phyloP scores from a whole-genome alignment of 2,888 invertebrate genomes.

The Carabus problematicus region DNA sequence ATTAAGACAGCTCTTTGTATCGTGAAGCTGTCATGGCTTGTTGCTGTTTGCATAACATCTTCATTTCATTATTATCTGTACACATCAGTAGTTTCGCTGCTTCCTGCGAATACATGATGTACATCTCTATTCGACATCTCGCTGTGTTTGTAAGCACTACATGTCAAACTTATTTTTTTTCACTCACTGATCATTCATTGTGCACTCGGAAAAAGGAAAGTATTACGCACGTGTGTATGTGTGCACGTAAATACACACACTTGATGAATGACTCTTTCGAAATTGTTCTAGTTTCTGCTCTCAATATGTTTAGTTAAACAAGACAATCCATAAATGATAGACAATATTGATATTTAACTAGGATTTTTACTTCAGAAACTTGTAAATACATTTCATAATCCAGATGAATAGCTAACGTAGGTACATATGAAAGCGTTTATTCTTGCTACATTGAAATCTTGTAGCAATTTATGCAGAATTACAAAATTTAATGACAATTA shows the following conservation, averaged over 20 bases:
- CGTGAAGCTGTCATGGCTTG: too few relatives aligned
- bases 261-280: conserved; percentile 1
- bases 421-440: too few relatives aligned
- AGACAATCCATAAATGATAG: neutral
- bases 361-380: neutral
- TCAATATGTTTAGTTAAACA: conserved; percentile 7
- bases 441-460: conserved; percentile 1
- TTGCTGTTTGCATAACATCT: too few relatives aligned
- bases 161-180: too few relatives aligned
- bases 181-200: neutral
- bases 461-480: conserved; percentile 6
- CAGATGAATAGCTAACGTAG: neutral
- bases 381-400: neutral
- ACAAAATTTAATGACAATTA: conserved; percentile 9
- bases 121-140: too few relatives aligned
- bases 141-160: too few relatives aligned
- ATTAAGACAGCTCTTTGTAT: too few relatives aligned
- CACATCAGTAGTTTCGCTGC: too few relatives aligned
- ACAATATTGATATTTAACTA: neutral
- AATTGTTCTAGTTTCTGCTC: neutral
- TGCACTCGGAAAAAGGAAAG: neutral
- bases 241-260: neutral
- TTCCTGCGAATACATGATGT: too few relatives aligned
- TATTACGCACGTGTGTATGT: neutral
- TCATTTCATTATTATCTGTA: too few relatives aligned